Conservation (phyloP, 2,888 invertebrate genomes). For the Dysmachus trigonus region DNA sequence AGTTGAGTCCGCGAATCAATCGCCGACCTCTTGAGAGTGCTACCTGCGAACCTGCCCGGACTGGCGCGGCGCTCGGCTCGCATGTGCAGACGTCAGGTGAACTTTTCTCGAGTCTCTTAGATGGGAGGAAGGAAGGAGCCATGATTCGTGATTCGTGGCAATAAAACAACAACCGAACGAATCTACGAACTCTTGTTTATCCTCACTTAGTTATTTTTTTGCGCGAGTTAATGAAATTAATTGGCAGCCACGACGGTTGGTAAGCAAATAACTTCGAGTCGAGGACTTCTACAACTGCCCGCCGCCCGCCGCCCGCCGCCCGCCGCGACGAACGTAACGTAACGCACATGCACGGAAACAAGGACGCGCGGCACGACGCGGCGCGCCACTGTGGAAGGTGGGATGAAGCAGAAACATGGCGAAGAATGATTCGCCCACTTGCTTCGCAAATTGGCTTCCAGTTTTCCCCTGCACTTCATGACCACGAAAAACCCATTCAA, state of each 20-base stretch:
- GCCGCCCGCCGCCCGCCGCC: neutral
- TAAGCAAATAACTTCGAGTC: slow-evolving; percentile 9
- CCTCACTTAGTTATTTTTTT: slow-evolving; percentile 16
- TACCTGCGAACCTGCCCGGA: neutral
- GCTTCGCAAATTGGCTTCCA: slow-evolving; percentile 38
- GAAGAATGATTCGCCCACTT: slow-evolving; percentile 22
- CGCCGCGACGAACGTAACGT: neutral
- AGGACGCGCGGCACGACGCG: neutral
- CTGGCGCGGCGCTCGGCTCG: neutral
- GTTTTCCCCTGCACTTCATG: slow-evolving; percentile 18
- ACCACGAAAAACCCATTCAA: slow-evolving; percentile 37
- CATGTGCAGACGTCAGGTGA: slow-evolving; percentile 36
- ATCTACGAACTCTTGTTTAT: slow-evolving; percentile 31
- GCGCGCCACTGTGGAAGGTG: neutral
- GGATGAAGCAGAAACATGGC: neutral
- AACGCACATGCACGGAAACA: neutral
- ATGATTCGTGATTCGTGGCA: slow-evolving; percentile 32
- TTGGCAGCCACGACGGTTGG: slow-evolving; percentile 40
- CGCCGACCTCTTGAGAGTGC: slow-evolving; percentile 31
- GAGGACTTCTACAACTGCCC: slow-evolving; percentile 21
- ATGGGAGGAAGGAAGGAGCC: neutral
- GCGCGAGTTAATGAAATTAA: slow-evolving; percentile 35
- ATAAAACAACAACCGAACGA: slow-evolving; percentile 32
- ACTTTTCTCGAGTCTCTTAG: slow-evolving; percentile 28
- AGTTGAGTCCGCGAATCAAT: slow-evolving; percentile 13